Conservation (phyloP, 1,140 invertebrate genomes). For the Stenopsyche tienmushanensis region DNA sequence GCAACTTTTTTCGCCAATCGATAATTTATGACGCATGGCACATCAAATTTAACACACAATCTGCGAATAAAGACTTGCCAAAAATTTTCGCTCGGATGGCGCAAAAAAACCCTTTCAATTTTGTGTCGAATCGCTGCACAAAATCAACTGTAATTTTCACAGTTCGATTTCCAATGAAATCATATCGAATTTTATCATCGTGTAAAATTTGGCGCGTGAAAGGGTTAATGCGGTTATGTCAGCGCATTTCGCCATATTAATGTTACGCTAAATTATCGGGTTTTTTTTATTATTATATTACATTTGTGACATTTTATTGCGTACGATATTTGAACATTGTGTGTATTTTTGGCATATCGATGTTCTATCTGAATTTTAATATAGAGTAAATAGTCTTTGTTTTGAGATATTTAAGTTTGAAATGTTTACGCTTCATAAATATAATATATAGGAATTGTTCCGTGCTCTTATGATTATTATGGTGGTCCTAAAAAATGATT, state of each 20-base stretch:
- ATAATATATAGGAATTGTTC: no score
- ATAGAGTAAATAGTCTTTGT: no score
- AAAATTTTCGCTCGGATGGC: background rate
- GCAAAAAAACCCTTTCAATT: background rate
- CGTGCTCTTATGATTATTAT: no score
- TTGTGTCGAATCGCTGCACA: no score
- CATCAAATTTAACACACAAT: background rate
- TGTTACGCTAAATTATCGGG: background rate
- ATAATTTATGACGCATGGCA: no score
- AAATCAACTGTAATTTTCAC: background rate
- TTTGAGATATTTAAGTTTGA: no score
- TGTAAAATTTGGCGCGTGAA: background rate
- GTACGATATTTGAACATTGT: no score
- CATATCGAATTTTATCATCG: background rate
- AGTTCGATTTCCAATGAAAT: conserved; percentile 5
- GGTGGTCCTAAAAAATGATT: conserved; percentile 1
- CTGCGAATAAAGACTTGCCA: background rate
- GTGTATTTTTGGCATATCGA: no score
- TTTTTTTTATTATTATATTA: background rate
- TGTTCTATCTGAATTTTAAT: no score
- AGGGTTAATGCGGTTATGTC: background rate
- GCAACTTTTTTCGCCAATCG: no score
- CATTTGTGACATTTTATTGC: no score
- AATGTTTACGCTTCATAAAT: no score
- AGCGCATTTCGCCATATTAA: background rate